Base-by-base conservation (phyloP, 2,888 invertebrate genomes). In the Ophion slaviceki region DNA sequence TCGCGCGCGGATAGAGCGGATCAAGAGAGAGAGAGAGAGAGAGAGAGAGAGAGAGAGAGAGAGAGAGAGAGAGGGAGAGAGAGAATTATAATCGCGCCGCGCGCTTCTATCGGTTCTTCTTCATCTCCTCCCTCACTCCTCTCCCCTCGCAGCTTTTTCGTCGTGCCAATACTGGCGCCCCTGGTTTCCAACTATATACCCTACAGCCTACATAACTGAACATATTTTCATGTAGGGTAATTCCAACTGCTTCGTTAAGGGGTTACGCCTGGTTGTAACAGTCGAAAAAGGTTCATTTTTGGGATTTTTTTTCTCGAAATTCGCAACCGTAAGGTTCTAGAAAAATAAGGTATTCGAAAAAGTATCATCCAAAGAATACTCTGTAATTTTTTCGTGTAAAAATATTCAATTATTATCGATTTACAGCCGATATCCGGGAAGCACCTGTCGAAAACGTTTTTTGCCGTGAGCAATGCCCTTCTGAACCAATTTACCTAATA, bases 81-180 rank as follows among this genome's bases (percentile, higher is more conserved):
- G 53, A 53, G 14, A 53, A 40, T 40, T 40, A 40, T 40, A 6
- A 40, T 40, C 40, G 40, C 40, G 40, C 80, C 45, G 28, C 14
- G 17, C 75, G 66, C 68, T 20, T 68, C 68, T 68, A 72, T 80
- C 68, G 86, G 59, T 66, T 79, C 80, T 71, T 45, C 24, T 81
- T 67, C 70, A 53, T 74, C 68, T 70, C 57, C 40, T 57, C 71
- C 70, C 79, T 75, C 64, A 67, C 75, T 70, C 71, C 72, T 53
- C 28, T 76, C 64, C 32, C 47, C 40, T 20, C 53, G 5, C 68
- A 20, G 64, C 75, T 76, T 76, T 64, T 80, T 53, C 66, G 11
- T 40, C 77, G 72, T 64, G 85, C 81, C 82, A 80, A 85, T 76
- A 24, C 79, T 71, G 75, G 85, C 85, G 82, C 76, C 82, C 72